Evolutionary conservation across 2,797 vertebrate genomes (phyloP).

Genomic region (Halcyon leucocephala): DNA sequence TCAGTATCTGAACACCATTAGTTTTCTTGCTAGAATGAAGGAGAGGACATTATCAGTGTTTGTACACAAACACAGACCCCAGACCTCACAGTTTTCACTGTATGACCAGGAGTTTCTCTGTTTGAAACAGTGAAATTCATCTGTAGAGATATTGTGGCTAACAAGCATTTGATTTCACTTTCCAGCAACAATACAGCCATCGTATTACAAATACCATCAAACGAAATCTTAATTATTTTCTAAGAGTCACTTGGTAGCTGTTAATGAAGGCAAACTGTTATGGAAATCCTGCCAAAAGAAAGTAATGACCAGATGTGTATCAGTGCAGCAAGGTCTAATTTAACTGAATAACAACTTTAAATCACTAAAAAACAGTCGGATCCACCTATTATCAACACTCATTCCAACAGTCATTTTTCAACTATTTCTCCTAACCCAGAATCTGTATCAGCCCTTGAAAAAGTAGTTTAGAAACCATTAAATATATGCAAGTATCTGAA

Average conservation of each 20-base stretch:
- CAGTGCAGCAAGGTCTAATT: slow-evolving; percentile 4
- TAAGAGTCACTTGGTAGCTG: slow-evolving; percentile 38
- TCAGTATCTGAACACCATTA: neutral
- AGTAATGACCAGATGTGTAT: slow-evolving; percentile 39
- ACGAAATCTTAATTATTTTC: slow-evolving; percentile 46
- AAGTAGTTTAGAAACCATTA: neutral
- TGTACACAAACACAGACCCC: neutral
- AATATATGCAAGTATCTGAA: neutral
- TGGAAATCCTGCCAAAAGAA: slow-evolving; percentile 13
- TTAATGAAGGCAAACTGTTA: slow-evolving; percentile 40
- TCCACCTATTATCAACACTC: neutral
- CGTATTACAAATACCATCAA: neutral
- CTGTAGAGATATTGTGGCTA: neutral
- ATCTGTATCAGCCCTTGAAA: neutral
- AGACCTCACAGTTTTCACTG: neutral
- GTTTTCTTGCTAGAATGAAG: neutral
- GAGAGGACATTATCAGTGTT: neutral
- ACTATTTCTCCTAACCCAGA: neutral
- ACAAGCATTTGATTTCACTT: slow-evolving; percentile 46
- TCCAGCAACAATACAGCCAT: neutral
- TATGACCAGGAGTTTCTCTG: neutral
- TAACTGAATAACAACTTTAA: neutral
- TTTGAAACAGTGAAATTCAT: neutral
- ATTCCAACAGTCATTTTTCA: neutral
- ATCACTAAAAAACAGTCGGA: neutral